A percentile compares a stretch with the other conserved stretches of the same genome.
Conservation (phyloP, 2,888 invertebrate genomes). For the Anthrax anthrax region DNA sequence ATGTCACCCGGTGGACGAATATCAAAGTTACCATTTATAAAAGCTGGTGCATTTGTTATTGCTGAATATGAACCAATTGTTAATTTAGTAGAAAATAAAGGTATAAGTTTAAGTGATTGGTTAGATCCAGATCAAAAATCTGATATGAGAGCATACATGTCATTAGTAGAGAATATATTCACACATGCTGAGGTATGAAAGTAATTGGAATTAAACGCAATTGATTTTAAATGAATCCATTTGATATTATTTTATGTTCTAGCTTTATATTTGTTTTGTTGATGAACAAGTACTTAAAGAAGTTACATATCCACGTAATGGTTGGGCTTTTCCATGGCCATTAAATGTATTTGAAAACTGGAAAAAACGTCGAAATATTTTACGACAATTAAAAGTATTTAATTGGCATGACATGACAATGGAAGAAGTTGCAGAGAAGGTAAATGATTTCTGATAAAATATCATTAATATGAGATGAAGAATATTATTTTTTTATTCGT, state of each 20-base stretch:
- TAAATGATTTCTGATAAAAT: constrained; percentile 19
- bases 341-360: constrained; percentile 68
- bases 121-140: constrained; percentile 64
- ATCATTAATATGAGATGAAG: background rate
- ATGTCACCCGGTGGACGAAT: constrained; percentile 83
- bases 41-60: constrained; percentile 75
- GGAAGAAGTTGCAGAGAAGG: constrained; percentile 61
- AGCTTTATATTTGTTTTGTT: constrained; percentile 79
- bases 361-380: constrained; percentile 53
- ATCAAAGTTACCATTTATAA: constrained; percentile 73
- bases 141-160: constrained; percentile 89
- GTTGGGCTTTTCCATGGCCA: constrained; percentile 89
- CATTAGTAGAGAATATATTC: constrained; percentile 74
- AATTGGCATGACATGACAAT: constrained; percentile 70
- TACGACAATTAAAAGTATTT: constrained; percentile 57
- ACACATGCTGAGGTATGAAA: constrained; percentile 69
- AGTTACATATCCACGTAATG: constrained; percentile 72
- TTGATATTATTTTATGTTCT: constrained; percentile 8
- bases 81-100: constrained; percentile 74
- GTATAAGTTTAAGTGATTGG: constrained; percentile 55
- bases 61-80: constrained; percentile 88
- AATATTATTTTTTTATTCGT: background rate
- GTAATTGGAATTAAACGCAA: constrained; percentile 1
- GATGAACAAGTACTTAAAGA: constrained; percentile 64
- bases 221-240: too few relatives aligned